These are phyloP conservation scores for Melitaea cinxia DNA, from an alignment of 1,140 invertebrate genomes.

Conservation along the genomic window DNA sequence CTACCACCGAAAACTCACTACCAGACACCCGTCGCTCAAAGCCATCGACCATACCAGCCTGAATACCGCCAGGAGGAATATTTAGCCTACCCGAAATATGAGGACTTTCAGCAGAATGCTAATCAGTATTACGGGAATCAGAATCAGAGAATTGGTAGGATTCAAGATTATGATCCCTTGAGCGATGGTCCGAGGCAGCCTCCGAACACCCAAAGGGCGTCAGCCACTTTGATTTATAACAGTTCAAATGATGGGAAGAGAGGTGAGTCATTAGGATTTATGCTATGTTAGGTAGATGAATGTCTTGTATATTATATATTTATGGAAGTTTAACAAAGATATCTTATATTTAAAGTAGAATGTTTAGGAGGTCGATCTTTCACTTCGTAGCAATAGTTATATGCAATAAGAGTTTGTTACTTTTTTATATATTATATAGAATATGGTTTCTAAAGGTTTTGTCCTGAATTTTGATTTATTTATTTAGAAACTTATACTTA, in stretches of 20 bases:
- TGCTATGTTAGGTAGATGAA: not conserved
- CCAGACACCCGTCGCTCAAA: constrained; percentile 52
- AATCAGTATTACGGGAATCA: constrained; percentile 42
- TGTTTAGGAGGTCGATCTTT: too few relatives aligned
- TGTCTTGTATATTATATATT: not conserved
- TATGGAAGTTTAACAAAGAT: not conserved
- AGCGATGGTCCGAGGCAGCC: constrained; percentile 86
- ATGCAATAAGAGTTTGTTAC: too few relatives aligned
- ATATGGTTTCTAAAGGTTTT: too few relatives aligned
- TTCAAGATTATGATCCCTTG: constrained; percentile 90
- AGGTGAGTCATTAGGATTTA: constrained; percentile 48
- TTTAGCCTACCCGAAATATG: constrained; percentile 58
- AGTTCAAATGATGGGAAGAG: constrained; percentile 68
- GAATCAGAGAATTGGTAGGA: constrained; percentile 84
- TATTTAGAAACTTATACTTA: too few relatives aligned
- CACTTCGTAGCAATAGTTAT: too few relatives aligned
- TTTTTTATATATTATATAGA: too few relatives aligned
- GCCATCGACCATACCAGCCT: constrained; percentile 40
- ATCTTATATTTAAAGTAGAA: too few relatives aligned
- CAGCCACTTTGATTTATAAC: constrained; percentile 92
- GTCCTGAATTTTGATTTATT: too few relatives aligned
- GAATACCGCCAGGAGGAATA: constrained; percentile 53
- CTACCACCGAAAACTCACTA: constrained; percentile 71
- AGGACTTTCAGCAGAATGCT: constrained; percentile 68
- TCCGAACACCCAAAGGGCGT: constrained; percentile 89